Conservation (phyloP, 1,140 invertebrate genomes). For the Drosophila bifasciata region DNA sequence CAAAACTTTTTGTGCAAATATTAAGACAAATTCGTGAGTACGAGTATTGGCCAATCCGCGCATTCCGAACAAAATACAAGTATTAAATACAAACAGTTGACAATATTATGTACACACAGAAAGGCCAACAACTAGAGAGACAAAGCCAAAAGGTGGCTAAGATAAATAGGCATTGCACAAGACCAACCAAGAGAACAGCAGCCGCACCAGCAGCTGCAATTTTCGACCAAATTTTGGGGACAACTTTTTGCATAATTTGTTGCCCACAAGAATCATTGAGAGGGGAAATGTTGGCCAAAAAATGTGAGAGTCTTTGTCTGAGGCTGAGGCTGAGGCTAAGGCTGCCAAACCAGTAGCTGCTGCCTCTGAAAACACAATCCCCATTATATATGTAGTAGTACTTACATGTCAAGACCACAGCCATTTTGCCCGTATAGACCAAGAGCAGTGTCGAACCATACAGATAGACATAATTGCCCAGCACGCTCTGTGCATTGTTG, state of each 20-base stretch:
- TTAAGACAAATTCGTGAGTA: constrained; percentile 5
- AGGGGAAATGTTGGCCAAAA: constrained; percentile 6
- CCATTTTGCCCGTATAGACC: constrained; percentile 97
- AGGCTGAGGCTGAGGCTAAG: not conserved
- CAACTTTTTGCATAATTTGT: constrained; percentile 34
- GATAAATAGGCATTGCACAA: constrained; percentile 42
- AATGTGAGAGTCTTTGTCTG: no score
- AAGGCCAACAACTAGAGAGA: constrained; percentile 7
- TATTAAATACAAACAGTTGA: constrained; percentile 14
- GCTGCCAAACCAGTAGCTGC: no score
- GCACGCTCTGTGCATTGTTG: constrained; percentile 91
- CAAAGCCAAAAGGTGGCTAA: constrained; percentile 33
- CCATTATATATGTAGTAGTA: no score
- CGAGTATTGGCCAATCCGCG: constrained; percentile 24
- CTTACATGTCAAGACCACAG: constrained; percentile 97
- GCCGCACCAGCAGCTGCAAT: constrained; percentile 21
- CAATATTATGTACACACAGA: constrained; percentile 26
- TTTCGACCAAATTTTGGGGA: constrained; percentile 41
- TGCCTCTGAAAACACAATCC: not conserved
- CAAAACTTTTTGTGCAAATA: constrained; percentile 28
- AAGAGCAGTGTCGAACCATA: constrained; percentile 95
- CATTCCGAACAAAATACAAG: constrained; percentile 13
- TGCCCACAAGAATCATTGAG: constrained; percentile 6
- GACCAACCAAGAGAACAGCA: constrained; percentile 4
- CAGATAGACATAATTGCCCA: constrained; percentile 96